Evolutionary conservation across 2,888 invertebrate species (phyloP), one percentile per base, ranked within the genome.

Genomic region (Eudasyphora cyanicolor): DNA sequence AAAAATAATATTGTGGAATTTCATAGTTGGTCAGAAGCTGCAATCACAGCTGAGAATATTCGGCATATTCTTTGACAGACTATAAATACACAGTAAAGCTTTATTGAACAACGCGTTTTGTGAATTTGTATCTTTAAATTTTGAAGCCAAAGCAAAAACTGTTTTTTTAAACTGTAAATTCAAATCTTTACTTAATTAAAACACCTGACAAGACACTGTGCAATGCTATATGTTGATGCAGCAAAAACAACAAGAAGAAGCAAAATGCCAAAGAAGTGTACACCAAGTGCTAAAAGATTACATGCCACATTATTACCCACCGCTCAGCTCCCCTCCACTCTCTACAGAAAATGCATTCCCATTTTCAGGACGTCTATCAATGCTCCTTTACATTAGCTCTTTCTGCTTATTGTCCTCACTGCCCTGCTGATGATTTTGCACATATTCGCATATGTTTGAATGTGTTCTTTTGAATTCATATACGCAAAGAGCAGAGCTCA

Each of bases 231-330:
- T 27, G 57, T 57, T 57, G 27, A 57, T 57, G 57, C 27, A 27
- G 57, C 14, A 27, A 24, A 57, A 57, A 57, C 1, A 57, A 17
- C 51, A 8, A n/a, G 51, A n/a, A 19, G 49, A 24, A 57, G 8
- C 24, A 57, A 24, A 57, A 27, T 57, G 27, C 3, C 24, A 17
- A 76, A 54, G 45, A 38, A 51, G 4, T 67, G 49, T 76, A 49
- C 17, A 57, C n/a, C n/a, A 79, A 82, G 82, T 82, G 82, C 73
- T 73, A 82, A 79, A 73, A 82, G 79, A 82, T 82, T 82, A 76
- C 60, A 82, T 64, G 73, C 79, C 79, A 82, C 82, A 82, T 79
- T 79, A 71, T 60, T 71, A 71, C 35, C 77, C 69, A 78, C 29
- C 70, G 77, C 42, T n/a, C 74, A 57, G 45, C 45, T 42, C 45